These are phyloP conservation scores for Octomys mimax DNA, from an alignment of 2,797 vertebrate species.

Conservation along the genomic window DNA sequence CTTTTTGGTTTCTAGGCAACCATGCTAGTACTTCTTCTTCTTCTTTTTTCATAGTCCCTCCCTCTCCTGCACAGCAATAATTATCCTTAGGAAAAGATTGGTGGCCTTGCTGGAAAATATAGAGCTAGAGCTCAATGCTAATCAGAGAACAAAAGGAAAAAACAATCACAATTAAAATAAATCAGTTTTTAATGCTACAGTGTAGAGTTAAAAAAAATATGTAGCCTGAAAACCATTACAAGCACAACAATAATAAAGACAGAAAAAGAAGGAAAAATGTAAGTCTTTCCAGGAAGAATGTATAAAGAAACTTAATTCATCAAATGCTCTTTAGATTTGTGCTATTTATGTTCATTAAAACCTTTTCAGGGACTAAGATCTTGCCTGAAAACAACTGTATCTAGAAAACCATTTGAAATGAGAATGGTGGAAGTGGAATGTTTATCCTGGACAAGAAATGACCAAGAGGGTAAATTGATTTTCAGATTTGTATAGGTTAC, in stretches of 20 bases:
- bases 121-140: constrained; percentile 52
- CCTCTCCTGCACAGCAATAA: constrained; percentile 63
- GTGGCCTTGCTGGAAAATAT: constrained; percentile 69
- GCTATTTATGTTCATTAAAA: background rate
- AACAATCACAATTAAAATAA: background rate
- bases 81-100: constrained; percentile 73
- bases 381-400: constrained; percentile 4
- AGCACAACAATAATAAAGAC: background rate
- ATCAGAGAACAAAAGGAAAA: background rate
- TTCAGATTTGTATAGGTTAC: background rate
- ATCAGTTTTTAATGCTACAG: constrained; percentile 17
- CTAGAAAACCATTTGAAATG: background rate
- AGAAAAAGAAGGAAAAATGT: background rate
- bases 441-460: background rate
- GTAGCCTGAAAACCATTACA: background rate
- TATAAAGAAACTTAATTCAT: background rate
- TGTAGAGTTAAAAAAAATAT: background rate
- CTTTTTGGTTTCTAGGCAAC: constrained; percentile 88
- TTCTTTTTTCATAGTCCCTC: constrained; percentile 71
- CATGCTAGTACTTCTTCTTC: constrained; percentile 80
- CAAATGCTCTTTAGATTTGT: background rate
- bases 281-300: background rate
- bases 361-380: background rate
- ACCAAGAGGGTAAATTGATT: background rate
- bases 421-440: background rate